phyloP scores from a whole-genome alignment of 2,888 invertebrate species.

The Adelphocoris suturalis region DNA sequence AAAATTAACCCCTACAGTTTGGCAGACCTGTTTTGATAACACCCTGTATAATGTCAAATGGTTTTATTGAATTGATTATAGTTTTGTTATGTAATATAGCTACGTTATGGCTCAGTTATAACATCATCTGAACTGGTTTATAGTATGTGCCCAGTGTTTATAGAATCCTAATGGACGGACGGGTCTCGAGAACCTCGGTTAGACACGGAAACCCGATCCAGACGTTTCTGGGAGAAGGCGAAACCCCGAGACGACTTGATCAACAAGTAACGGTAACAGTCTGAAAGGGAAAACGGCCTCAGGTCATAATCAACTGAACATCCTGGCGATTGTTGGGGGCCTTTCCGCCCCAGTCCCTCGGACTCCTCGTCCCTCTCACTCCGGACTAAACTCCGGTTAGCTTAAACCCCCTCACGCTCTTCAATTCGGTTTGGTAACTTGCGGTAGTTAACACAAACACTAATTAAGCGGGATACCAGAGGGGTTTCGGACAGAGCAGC shows the following conservation, averaged over 20 bases:
- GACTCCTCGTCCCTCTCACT: neutral
- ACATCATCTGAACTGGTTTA: neutral
- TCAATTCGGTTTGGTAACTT: neutral
- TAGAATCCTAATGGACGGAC: neutral
- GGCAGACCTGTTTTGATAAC: too few species aligned
- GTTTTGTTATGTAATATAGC: too few species aligned
- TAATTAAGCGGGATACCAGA: neutral
- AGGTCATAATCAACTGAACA: conserved; percentile 24
- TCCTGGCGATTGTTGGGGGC: conserved; percentile 2
- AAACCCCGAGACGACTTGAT: conserved; percentile 17
- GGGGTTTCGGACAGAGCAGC: neutral
- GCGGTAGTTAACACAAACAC: conserved; percentile 34
- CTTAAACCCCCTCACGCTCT: neutral
- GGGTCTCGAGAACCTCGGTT: neutral
- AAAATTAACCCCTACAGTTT: too few species aligned
- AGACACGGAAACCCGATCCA: conserved; percentile 1
- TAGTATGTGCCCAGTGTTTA: neutral
- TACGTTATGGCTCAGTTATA: too few species aligned
- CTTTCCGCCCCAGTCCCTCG: neutral
- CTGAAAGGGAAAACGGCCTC: conserved; percentile 7
- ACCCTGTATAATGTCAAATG: too few species aligned
- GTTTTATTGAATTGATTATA: too few species aligned
- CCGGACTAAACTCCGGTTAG: neutral
- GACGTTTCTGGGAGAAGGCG: neutral
- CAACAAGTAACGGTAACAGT: conserved; percentile 9